Base-by-base conservation (phyloP, 2,797 vertebrate species). In the Avahi laniger region DNA sequence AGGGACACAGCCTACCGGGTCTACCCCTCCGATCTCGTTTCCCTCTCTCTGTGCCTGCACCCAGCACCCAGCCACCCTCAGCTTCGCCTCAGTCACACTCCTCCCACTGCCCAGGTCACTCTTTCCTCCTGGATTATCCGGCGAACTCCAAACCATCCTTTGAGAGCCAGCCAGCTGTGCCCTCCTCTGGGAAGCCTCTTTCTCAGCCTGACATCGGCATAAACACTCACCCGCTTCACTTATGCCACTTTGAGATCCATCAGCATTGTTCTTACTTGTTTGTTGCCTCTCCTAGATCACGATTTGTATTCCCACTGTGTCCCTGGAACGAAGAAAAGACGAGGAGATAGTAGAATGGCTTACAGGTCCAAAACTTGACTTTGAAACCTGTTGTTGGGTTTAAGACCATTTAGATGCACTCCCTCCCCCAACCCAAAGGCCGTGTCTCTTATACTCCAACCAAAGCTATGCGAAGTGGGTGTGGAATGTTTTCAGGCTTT, bases 401-500 rank as follows among this genome's bases (percentile, higher is more conserved):
- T 85, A 65, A 69, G 73, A 54, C 54, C 70, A 67, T 65, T 96
- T 81, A 76, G 90, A 38, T 28, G 33, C 75, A 91, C 63, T 67
- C 12, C 5, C 46, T n/a, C 8, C 10, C 35, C 35, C 41, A 63
- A 26, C 87, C 7, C 38, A 48, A 15, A 18, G 5, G 14, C 70
- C 72, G 41, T 83, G 4, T 89, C 43, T 95, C 90, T 81, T 85
- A 22, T 14, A 88, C 33, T 70, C 38, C 20, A 92, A 94, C 61
- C 85, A 89, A 80, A 95, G 11, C 38, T 75, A 43, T 63, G 86
- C 46, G 82, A 97, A 95, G 79, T 94, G 12, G 38, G 7, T 50
- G 4, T 28, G 33, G 43, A 65, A 65, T 81, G 50, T 73, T 90
- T 54, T 15, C 76, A 50, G 72, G 63, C 80, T 97, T 97, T 63